phyloP scores from a whole-genome alignment of 2,113 vertebrate species.

The Ahaetulla prasina region DNA sequence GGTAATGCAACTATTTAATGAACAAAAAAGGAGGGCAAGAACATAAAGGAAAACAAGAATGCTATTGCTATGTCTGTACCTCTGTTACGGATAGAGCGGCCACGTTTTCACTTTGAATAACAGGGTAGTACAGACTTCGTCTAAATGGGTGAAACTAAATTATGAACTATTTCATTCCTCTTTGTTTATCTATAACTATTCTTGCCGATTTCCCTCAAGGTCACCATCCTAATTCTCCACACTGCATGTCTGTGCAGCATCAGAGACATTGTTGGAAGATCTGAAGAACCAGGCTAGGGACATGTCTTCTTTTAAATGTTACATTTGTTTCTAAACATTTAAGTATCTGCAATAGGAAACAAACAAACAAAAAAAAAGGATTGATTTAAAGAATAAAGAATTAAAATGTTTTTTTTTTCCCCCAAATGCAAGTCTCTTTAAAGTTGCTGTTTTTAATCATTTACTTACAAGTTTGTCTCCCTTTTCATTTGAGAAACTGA shows the following conservation, averaged over 20 bases:
- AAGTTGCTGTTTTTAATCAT: neutral
- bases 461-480: neutral
- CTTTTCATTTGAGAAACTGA: neutral
- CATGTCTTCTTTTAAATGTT: neutral
- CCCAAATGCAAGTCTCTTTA: neutral
- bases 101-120: neutral
- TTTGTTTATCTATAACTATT: neutral
- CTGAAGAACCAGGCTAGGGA: neutral
- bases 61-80: too few relatives aligned
- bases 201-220: neutral
- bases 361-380: neutral
- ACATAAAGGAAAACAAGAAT: neutral
- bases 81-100: neutral
- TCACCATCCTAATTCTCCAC: neutral
- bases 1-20: neutral
- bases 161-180: neutral
- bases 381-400: neutral
- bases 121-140: neutral
- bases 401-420: neutral
- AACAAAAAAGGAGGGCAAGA: neutral
- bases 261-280: neutral
- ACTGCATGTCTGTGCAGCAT: neutral
- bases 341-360: neutral
- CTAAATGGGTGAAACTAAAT: neutral
- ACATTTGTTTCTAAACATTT: neutral